Evolutionary conservation across 2,113 vertebrate genomes (phyloP).

Genomic region (Benitochromis conjunctus): DNA sequence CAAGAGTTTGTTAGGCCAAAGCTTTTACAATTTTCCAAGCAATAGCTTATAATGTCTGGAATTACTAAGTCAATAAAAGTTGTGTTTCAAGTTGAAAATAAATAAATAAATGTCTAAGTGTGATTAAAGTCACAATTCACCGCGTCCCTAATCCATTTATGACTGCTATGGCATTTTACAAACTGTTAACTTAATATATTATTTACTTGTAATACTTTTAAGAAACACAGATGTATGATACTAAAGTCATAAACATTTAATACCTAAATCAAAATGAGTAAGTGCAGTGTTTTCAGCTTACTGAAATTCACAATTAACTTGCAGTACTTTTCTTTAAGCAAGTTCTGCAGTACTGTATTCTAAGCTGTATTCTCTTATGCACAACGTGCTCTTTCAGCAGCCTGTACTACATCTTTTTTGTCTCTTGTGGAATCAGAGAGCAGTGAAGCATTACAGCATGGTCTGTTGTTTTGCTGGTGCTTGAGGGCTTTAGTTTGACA

Average conservation of each 20-base stretch:
- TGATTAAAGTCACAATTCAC: neutral
- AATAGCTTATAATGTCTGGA: neutral
- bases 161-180: neutral
- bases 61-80: neutral
- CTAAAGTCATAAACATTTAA: neutral
- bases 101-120: neutral
- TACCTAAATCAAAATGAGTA: neutral
- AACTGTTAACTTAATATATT: neutral
- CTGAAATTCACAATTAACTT: neutral
- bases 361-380: neutral
- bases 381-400: constrained; percentile 37
- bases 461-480: constrained; percentile 65
- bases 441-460: constrained; percentile 57
- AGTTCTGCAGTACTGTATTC: neutral
- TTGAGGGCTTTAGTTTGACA: constrained; percentile 68
- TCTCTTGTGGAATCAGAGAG: constrained; percentile 66
- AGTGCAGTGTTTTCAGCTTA: neutral
- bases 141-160: neutral
- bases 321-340: neutral
- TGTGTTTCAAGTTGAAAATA: neutral
- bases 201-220: neutral
- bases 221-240: neutral
- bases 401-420: constrained; percentile 35
- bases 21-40: neutral
- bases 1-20: neutral